Conservation (phyloP, 23 tunicate genomes). For the Trididemnum miniatum region DNA sequence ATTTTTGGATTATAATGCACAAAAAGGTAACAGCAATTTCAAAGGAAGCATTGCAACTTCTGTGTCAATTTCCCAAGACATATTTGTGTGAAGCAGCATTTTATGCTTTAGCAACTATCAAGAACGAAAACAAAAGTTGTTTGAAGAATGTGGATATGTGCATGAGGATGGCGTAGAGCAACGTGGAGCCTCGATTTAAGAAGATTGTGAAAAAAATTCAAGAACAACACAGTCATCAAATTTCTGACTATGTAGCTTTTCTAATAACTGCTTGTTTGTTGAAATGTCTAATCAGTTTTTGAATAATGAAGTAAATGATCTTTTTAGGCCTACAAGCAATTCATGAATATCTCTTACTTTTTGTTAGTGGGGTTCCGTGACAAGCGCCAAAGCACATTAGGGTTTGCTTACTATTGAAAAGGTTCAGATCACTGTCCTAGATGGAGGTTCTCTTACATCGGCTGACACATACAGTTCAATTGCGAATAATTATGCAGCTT, state of each 20-base stretch:
- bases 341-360: no score
- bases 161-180: slow-evolving; percentile 53
- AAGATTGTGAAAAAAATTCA: slow-evolving; percentile 38
- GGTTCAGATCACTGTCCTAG: no score
- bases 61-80: slow-evolving; percentile 49
- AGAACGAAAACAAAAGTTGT: slow-evolving; percentile 55
- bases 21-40: slow-evolving; percentile 26
- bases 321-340: no score
- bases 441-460: no score
- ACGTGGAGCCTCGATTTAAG: slow-evolving; percentile 26
- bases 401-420: no score
- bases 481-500: no score
- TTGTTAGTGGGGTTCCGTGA: no score
- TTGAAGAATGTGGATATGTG: slow-evolving; percentile 53
- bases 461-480: no score
- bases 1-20: slow-evolving; percentile 12
- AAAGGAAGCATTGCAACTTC: slow-evolving; percentile 26
- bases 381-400: no score
- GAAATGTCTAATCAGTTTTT: no score
- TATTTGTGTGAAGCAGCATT: slow-evolving; percentile 69
- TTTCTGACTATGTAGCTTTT: slow-evolving; percentile 2
- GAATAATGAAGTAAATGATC: no score
- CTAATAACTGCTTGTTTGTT: no score
- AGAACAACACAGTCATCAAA: slow-evolving; percentile 21
- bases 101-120: slow-evolving; percentile 46